Base-by-base conservation (phyloP, 2,888 invertebrate genomes). In the Melieria crassipennis region DNA sequence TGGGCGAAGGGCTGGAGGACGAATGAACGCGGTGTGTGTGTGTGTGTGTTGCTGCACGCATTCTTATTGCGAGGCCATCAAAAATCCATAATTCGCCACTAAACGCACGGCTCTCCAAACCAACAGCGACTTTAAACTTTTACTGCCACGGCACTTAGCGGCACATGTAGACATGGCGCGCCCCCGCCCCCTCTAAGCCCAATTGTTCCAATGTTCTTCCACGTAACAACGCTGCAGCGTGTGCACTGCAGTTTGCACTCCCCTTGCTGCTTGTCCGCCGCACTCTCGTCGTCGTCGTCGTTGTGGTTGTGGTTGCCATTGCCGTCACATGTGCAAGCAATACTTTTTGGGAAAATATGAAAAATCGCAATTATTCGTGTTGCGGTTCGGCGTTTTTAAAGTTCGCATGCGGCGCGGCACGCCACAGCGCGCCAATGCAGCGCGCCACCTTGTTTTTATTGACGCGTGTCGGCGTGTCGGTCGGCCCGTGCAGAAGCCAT, bases 391-490 rank as follows among this genome's bases (percentile, higher is more conserved):
- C 45, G 57, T 57, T 71, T 71, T 66, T 16, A 56, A 65, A 63
- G 57, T 55, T 65, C 42, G 13, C 65, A 46, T n/a, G 13, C 7
- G 10, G 16, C n/a, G 58, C 52, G 13, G 47, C 57, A 57, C 9
- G 43, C 30, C 30, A 30, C 30, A 30, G 30, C 3, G 30, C 30
- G 30, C 3, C 30, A 30, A 30, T 30, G 30, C 30, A 30, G 65
- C 68, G 76, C 76, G 80, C 81, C 83, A 82, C 83, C 81, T 83
- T 81, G 83, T 74, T 78, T 83, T 82, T 82, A 82, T 82, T 83
- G 83, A 80, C 81, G 80, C 79, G 30, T 79, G 64, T 69, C 6
- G 13, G 66, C 48, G 55, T 11, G 5, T 5, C 5, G 6, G 5
- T 13, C 7, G 13, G 55, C n/a, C 10, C 13, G 11, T 55, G 5